Percentiles rank a stretch among this genome's conserved stretches.
phyloP scores from a whole-genome alignment of 2,113 vertebrate species.

The Regulus satrapa region DNA sequence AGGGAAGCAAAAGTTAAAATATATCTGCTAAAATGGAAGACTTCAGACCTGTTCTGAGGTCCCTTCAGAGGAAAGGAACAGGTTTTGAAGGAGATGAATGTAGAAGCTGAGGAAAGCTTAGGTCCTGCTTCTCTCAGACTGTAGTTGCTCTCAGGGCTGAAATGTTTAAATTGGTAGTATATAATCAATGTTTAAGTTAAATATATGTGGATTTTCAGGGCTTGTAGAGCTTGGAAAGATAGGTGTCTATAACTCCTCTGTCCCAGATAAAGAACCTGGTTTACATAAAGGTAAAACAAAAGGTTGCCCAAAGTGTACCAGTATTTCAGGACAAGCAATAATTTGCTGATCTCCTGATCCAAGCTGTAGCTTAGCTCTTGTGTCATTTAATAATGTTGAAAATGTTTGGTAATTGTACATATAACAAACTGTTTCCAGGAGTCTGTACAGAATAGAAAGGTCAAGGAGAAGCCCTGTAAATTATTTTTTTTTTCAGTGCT shows the following conservation, averaged over 20 bases:
- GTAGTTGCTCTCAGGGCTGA: neutral
- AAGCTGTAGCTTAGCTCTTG: neutral
- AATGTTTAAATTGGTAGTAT: neutral
- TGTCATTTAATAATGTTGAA: neutral
- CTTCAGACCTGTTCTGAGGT: neutral
- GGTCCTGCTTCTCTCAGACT: neutral
- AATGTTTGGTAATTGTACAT: neutral
- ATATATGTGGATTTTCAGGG: neutral
- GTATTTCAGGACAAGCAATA: neutral
- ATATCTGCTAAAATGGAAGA: neutral
- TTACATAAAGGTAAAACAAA: neutral
- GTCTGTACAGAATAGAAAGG: neutral
- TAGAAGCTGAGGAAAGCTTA: neutral
- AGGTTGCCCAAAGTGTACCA: neutral
- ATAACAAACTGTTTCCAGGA: neutral
- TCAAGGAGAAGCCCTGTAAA: neutral
- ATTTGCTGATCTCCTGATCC: neutral
- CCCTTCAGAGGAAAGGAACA: neutral
- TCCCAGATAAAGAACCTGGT: neutral
- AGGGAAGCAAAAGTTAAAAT: neutral
- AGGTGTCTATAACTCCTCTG: neutral
- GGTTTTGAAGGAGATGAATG: neutral
- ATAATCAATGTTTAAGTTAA: neutral
- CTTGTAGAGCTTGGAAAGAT: neutral
- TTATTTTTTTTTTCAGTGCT: neutral